These are phyloP conservation scores for Suillia variegata DNA, from an alignment of 2,888 invertebrate genomes.

Conservation along the genomic window DNA sequence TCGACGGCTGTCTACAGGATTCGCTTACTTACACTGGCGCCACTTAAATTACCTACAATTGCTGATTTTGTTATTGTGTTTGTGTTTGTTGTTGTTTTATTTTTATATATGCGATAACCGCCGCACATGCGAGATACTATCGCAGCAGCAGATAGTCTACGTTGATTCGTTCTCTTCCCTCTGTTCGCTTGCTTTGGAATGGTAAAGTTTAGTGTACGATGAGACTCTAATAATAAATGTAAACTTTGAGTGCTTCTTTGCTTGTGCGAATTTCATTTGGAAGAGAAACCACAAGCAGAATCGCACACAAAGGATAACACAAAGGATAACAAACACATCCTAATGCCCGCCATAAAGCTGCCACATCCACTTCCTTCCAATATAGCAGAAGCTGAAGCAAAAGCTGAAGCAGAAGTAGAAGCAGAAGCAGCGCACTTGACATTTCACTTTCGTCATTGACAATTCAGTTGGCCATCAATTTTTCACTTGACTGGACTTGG, in stretches of 20 bases:
- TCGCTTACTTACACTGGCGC: conserved; percentile 8
- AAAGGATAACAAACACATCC: conserved; percentile 7
- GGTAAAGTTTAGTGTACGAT: background rate
- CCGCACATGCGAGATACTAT: background rate
- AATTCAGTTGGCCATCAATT: conserved; percentile 28
- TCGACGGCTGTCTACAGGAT: too few species aligned
- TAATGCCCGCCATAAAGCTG: background rate
- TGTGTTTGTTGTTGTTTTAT: background rate
- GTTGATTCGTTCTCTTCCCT: background rate
- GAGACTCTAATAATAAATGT: conserved; percentile 19
- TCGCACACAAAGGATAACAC: background rate
- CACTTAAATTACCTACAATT: conserved; percentile 11
- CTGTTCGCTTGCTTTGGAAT: too few species aligned
- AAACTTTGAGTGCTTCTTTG: conserved; percentile 12
- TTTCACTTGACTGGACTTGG: conserved; percentile 24
- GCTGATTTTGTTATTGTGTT: background rate
- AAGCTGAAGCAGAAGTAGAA: too few species aligned
- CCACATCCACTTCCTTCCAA: background rate
- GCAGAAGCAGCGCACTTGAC: conserved; percentile 23
- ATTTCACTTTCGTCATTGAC: conserved; percentile 25
- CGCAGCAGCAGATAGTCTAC: too few species aligned
- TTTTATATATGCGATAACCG: background rate
- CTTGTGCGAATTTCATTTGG: conserved; percentile 1
- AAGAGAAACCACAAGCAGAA: background rate
- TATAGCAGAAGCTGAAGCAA: background rate